phyloP scores from a whole-genome alignment of 1,140 invertebrate genomes.

The Zaprionus capensis region DNA sequence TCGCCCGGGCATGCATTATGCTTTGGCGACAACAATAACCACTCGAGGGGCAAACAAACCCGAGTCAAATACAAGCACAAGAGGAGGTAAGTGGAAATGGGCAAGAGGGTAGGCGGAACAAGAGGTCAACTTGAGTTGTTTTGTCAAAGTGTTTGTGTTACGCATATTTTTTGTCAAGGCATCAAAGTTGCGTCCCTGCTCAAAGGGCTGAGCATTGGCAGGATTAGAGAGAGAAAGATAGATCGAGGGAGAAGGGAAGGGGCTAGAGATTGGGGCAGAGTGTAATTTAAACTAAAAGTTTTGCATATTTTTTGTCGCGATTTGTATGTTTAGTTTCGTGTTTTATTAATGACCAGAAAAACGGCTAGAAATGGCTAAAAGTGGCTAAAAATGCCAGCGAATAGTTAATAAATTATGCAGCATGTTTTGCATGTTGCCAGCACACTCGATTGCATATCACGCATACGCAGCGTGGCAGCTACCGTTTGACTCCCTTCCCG shows the following conservation, averaged over 20 bases:
- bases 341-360: slow-evolving; percentile 64
- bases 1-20: slow-evolving; percentile 47
- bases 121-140: slow-evolving; percentile 36
- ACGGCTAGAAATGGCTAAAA: slow-evolving; percentile 44
- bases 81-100: neutral
- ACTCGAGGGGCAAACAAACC: slow-evolving; percentile 61
- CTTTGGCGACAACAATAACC: slow-evolving; percentile 72
- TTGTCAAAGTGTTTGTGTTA: slow-evolving; percentile 34
- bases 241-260: neutral
- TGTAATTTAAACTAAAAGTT: slow-evolving; percentile 32
- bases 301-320: slow-evolving; percentile 3
- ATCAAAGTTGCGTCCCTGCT: slow-evolving; percentile 29
- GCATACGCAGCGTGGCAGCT: slow-evolving; percentile 59
- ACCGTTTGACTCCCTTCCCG: slow-evolving; percentile 23
- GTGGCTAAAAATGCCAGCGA: slow-evolving; percentile 34
- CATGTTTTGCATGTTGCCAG: slow-evolving; percentile 3
- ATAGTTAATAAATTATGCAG: slow-evolving; percentile 66
- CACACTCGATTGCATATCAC: slow-evolving; percentile 47
- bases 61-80: slow-evolving; percentile 49
- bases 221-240: slow-evolving; percentile 12
- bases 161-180: slow-evolving; percentile 25
- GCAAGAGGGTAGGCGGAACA: neutral
- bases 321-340: slow-evolving; percentile 31
- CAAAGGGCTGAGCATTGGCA: slow-evolving; percentile 28
- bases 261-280: neutral